Conservation (phyloP, 2,888 invertebrate species). For the Pollenia angustigena region DNA sequence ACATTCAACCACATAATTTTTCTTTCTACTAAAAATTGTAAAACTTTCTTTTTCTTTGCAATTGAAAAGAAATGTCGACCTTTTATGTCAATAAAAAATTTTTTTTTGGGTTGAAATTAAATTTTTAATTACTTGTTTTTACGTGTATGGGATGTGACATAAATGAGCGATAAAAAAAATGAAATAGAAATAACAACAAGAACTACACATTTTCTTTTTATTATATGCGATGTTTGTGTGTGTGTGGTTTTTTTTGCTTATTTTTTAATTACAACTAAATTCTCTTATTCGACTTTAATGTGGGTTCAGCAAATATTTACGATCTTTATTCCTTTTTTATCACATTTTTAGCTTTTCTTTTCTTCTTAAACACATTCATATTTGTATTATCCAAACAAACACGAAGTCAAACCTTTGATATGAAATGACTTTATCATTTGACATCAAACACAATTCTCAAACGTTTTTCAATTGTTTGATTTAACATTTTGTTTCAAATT, state of each 20-base stretch:
- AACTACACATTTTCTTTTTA: not conserved
- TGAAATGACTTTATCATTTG: too few species aligned
- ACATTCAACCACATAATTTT: conserved; percentile 36
- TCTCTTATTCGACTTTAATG: conserved; percentile 37
- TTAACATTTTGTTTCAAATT: too few species aligned
- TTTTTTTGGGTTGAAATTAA: conserved; percentile 39
- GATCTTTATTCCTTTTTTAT: not conserved
- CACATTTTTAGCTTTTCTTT: not conserved
- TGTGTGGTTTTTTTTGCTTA: conserved; percentile 12
- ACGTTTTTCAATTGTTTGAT: too few species aligned
- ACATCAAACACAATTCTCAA: too few species aligned
- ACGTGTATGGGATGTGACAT: not conserved
- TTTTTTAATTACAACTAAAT: conserved; percentile 61
- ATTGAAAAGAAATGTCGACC: conserved; percentile 30
- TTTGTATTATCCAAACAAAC: conserved; percentile 13
- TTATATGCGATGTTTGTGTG: not conserved
- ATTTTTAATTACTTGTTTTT: conserved; percentile 54
- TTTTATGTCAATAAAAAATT: conserved; percentile 9
- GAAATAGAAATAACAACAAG: not conserved
- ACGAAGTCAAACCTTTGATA: too few species aligned
- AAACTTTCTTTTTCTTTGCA: not conserved
- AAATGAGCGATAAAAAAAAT: conserved; percentile 2
- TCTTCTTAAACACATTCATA: not conserved
- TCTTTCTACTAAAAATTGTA: conserved; percentile 5
- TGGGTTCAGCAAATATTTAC: conserved; percentile 54